Conservation (phyloP, 1,140 invertebrate genomes). For the Drosophila nikananu region DNA sequence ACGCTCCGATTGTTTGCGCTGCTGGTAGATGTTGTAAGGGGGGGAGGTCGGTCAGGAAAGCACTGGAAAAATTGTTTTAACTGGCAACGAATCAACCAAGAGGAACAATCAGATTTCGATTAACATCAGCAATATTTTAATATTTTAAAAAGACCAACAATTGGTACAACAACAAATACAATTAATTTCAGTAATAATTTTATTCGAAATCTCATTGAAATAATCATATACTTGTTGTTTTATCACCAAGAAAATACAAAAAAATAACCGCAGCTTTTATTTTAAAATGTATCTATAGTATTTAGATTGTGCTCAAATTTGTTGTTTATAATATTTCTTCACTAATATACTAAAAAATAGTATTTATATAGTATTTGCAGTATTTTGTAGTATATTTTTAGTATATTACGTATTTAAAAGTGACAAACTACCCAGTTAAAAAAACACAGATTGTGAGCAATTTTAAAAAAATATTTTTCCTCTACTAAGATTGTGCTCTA, state of each 20-base stretch:
- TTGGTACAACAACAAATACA: not conserved
- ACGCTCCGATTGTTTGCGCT: conserved; percentile 41
- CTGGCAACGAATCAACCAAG: not conserved
- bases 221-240: not conserved
- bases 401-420: too few species aligned
- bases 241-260: not conserved
- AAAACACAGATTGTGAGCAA: too few species aligned
- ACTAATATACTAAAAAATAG: too few species aligned
- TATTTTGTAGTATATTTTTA: too few species aligned
- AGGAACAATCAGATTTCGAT: too few species aligned
- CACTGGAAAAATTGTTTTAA: not conserved
- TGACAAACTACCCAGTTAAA: too few species aligned
- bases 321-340: too few species aligned
- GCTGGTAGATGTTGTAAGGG: not conserved
- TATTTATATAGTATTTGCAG: too few species aligned
- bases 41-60: not conserved
- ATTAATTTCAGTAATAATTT: not conserved
- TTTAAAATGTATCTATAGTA: not conserved
- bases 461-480: too few species aligned
- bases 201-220: not conserved
- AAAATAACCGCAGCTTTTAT: not conserved
- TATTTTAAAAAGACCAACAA: not conserved
- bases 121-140: not conserved
- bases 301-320: too few species aligned
- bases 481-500: not conserved